phyloP scores from a whole-genome alignment of 2,113 vertebrate species.

The Balaeniceps rex region DNA sequence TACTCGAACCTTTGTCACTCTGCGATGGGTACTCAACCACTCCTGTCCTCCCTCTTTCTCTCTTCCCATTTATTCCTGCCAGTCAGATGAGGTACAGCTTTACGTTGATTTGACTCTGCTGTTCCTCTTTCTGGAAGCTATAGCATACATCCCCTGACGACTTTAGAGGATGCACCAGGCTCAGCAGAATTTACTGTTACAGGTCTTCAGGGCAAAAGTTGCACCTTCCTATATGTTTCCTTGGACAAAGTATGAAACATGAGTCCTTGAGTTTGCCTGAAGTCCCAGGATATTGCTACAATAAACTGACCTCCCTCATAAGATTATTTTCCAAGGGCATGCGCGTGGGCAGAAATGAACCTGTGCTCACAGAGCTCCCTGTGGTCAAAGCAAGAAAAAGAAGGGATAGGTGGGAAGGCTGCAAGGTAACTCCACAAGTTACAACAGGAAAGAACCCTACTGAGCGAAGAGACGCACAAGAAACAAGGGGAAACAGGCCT shows the following conservation, averaged over 20 bases:
- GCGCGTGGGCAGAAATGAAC: background rate
- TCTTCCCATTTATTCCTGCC: background rate
- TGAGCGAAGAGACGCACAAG: background rate
- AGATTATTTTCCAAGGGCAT: background rate
- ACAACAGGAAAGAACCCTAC: background rate
- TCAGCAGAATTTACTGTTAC: background rate
- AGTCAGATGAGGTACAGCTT: background rate
- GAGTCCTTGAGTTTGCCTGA: background rate
- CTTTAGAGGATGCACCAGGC: background rate
- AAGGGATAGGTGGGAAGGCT: background rate
- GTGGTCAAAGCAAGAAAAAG: background rate
- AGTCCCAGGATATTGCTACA: background rate
- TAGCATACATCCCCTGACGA: background rate
- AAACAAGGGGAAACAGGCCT: background rate
- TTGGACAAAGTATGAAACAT: background rate
- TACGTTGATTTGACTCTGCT: background rate
- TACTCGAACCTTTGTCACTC: background rate
- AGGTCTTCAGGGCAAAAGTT: background rate
- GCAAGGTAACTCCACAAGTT: background rate
- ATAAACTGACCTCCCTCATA: background rate
- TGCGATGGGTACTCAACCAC: background rate
- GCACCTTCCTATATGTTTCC: background rate
- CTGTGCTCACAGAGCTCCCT: background rate
- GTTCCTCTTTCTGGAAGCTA: background rate
- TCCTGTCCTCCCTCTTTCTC: background rate